Percentiles rank a stretch among this genome's conserved stretches.
Conservation (phyloP, 2,888 invertebrate species). For the Cheilosia variabilis region DNA sequence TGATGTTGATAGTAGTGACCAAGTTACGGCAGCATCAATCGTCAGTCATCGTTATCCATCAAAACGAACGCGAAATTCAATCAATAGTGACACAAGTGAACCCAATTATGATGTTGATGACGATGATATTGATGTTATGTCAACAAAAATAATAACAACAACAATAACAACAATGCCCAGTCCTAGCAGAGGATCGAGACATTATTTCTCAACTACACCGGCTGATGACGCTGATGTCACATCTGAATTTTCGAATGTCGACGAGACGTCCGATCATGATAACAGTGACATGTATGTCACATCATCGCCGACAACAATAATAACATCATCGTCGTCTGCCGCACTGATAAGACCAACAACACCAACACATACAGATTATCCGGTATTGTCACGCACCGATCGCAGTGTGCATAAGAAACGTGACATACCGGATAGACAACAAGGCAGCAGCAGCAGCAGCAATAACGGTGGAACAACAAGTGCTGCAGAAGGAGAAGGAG, state of each 20-base stretch:
- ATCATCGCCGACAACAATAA: slow-evolving; percentile 73
- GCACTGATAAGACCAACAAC: slow-evolving; percentile 61
- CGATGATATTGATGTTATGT: slow-evolving; percentile 28
- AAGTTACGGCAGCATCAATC: slow-evolving; percentile 80
- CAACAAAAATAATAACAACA: slow-evolving; percentile 28
- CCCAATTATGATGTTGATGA: slow-evolving; percentile 38
- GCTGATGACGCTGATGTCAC: slow-evolving; percentile 52
- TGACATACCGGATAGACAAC: slow-evolving; percentile 64
- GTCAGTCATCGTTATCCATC: slow-evolving; percentile 56
- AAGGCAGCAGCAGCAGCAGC: slow-evolving; percentile 49
- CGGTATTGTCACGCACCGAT: slow-evolving; percentile 82
- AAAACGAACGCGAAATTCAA: slow-evolving; percentile 73
- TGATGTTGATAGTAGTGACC: slow-evolving; percentile 70
- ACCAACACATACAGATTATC: slow-evolving; percentile 63
- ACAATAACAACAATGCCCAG: slow-evolving; percentile 32
- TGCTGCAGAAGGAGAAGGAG: slow-evolving; percentile 67
- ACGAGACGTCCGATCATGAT: slow-evolving; percentile 45
- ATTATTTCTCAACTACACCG: slow-evolving; percentile 57
- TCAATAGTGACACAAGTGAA: slow-evolving; percentile 66
- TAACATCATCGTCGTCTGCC: slow-evolving; percentile 24
- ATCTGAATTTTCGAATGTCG: slow-evolving; percentile 43
- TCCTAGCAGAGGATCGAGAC: slow-evolving; percentile 12
- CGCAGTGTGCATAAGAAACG: slow-evolving; percentile 80
- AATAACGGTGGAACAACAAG: slow-evolving; percentile 50
- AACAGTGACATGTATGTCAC: slow-evolving; percentile 52